phyloP scores from a whole-genome alignment of 2,797 vertebrate species.

The Xerus rutilus region DNA sequence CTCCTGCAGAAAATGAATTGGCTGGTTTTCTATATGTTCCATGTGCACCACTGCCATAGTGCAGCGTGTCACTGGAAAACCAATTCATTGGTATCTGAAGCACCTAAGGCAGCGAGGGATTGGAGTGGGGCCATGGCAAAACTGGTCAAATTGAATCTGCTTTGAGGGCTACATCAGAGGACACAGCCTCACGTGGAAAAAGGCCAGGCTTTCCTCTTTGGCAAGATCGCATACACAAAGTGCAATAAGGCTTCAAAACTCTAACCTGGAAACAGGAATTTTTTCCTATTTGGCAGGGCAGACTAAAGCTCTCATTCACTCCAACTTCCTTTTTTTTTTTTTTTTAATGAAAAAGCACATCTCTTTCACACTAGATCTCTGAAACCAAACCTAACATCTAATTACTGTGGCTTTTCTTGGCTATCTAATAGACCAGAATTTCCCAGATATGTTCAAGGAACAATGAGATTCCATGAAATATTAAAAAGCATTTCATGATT shows the following conservation, averaged over 20 bases:
- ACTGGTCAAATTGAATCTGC: neutral
- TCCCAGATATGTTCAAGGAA: conserved; percentile 35
- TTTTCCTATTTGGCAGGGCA: conserved; percentile 37
- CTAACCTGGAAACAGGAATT: neutral
- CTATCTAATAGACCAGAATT: neutral
- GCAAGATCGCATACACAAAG: neutral
- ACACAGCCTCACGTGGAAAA: neutral
- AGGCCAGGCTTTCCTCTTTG: neutral
- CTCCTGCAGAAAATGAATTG: neutral
- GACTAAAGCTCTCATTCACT: conserved; percentile 3
- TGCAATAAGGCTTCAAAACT: neutral
- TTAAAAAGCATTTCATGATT: neutral
- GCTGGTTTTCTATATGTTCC: neutral
- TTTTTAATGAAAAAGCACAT: neutral
- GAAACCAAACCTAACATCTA: conserved; percentile 44
- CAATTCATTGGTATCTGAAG: neutral
- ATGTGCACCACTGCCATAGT: neutral
- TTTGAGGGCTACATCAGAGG: conserved; percentile 43
- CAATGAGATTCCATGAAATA: neutral
- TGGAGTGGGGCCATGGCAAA: neutral
- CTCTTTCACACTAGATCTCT: neutral
- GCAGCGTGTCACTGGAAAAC: neutral
- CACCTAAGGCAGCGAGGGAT: neutral
- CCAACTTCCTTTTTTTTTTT: neutral
- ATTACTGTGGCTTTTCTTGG: neutral